A percentile compares a stretch with the other conserved stretches of the same genome.
Evolutionary conservation across 2,888 invertebrate species (phyloP).

Genomic region (Lasioglossum calceatum): DNA sequence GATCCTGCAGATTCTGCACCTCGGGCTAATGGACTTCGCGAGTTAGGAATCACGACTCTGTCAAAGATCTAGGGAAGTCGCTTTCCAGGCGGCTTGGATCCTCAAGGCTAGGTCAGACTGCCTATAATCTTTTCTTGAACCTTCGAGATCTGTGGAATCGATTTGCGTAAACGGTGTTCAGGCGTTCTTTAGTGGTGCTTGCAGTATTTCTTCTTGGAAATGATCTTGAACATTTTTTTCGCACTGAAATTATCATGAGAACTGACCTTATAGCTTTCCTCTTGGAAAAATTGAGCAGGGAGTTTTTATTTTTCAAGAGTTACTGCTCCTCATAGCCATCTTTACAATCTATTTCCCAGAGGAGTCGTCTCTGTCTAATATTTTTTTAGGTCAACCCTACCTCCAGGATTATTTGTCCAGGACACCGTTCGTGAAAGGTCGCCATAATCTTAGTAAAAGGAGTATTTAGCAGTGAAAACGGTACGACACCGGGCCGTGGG

Average conservation of each 20-base stretch:
- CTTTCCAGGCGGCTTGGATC: background rate
- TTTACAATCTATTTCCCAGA: background rate
- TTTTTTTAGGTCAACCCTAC: background rate
- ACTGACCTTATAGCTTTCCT: background rate
- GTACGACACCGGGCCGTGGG: conserved; percentile 1
- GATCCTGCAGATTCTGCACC: background rate
- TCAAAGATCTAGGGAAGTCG: background rate
- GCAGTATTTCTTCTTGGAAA: background rate
- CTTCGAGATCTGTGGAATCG: background rate
- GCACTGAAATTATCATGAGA: background rate
- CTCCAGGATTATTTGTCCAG: background rate
- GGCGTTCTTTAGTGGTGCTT: background rate
- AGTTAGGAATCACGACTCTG: background rate
- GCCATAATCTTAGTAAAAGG: background rate
- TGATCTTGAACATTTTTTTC: background rate
- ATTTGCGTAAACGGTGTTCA: background rate
- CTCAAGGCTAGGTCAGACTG: background rate
- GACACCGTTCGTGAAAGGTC: background rate
- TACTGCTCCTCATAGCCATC: background rate
- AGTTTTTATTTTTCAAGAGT: background rate
- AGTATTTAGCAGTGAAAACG: background rate
- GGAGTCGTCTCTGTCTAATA: background rate
- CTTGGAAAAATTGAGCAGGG: background rate
- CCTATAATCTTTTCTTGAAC: background rate
- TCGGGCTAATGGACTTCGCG: background rate